A percentile compares a stretch with the other conserved stretches of the same genome.
phyloP scores from a whole-genome alignment of 2,797 vertebrate species.

The Aldrovandia affinis region DNA sequence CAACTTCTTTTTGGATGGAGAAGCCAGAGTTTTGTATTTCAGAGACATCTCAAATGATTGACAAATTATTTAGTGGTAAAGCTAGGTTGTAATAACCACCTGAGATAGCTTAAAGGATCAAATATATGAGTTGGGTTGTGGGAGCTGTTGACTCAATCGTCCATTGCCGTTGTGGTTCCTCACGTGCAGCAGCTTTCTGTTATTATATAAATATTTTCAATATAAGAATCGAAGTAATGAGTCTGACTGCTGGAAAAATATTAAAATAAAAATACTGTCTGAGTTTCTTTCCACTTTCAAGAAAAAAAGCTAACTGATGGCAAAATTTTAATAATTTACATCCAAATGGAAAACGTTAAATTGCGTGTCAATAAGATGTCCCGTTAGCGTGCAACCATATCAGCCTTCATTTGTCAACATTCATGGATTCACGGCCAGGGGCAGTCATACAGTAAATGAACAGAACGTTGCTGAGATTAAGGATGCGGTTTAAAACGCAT shows the following conservation, averaged over 20 bases:
- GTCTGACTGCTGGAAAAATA: not conserved
- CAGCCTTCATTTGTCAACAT: slow-evolving; percentile 15
- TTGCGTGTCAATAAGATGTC: slow-evolving; percentile 13
- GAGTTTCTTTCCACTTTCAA: not conserved
- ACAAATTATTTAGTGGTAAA: too few species aligned
- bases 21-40: slow-evolving; percentile 26
- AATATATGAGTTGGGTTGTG: too few species aligned
- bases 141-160: too few species aligned
- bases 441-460: slow-evolving; percentile 17
- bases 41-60: too few species aligned
- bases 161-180: too few species aligned
- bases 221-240: not conserved
- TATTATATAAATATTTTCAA: slow-evolving; percentile 24
- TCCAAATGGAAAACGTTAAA: slow-evolving; percentile 2
- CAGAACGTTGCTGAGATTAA: not conserved
- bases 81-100: too few species aligned
- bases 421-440: not conserved
- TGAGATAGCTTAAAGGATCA: too few species aligned
- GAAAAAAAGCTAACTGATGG: not conserved
- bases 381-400: slow-evolving; percentile 5
- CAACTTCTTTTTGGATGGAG: too few species aligned
- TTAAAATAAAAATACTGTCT: not conserved
- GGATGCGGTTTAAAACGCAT: not conserved
- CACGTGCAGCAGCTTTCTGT: slow-evolving; percentile 24
- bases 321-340: slow-evolving; percentile 18